A percentile compares a stretch with the other conserved stretches of the same genome.
phyloP scores from a whole-genome alignment of 2,113 vertebrate species.

The Cryptomyrus ogoouensis region DNA sequence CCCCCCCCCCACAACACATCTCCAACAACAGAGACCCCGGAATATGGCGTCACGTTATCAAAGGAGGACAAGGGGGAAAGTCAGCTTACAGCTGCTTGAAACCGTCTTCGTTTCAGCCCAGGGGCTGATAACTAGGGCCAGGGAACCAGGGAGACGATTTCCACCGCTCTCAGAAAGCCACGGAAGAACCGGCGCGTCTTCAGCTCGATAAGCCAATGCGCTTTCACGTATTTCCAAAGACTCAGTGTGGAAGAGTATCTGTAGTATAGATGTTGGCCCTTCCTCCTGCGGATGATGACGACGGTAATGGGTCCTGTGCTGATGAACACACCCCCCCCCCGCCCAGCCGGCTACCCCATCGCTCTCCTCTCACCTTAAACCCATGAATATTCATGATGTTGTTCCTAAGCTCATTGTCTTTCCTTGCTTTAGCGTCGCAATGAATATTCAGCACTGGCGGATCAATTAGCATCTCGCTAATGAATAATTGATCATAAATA shows the following conservation, averaged over 20 bases:
- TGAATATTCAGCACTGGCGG: constrained; percentile 78
- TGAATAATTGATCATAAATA: constrained; percentile 88
- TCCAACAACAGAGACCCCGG: neutral
- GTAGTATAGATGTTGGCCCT: neutral
- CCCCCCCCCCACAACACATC: neutral
- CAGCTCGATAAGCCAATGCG: neutral
- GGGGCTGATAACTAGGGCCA: neutral
- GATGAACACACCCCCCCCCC: constrained; percentile 12
- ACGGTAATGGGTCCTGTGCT: constrained; percentile 13
- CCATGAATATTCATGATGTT: constrained; percentile 59
- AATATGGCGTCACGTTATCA: neutral
- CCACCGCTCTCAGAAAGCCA: neutral
- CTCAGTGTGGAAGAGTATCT: neutral
- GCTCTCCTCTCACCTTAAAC: constrained; percentile 34
- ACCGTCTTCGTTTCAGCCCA: neutral
- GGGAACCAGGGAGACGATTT: neutral
- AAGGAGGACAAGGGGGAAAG: neutral
- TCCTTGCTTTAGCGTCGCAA: constrained; percentile 71
- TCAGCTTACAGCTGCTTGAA: neutral
- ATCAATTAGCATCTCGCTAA: constrained; percentile 90
- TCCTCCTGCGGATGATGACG: neutral
- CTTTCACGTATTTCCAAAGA: neutral
- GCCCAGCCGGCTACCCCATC: constrained; percentile 14
- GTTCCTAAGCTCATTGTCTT: constrained; percentile 49
- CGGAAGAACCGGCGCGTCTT: neutral